Evolutionary conservation across 2,888 invertebrate species (phyloP).

Genomic region (Netelia inedita): DNA sequence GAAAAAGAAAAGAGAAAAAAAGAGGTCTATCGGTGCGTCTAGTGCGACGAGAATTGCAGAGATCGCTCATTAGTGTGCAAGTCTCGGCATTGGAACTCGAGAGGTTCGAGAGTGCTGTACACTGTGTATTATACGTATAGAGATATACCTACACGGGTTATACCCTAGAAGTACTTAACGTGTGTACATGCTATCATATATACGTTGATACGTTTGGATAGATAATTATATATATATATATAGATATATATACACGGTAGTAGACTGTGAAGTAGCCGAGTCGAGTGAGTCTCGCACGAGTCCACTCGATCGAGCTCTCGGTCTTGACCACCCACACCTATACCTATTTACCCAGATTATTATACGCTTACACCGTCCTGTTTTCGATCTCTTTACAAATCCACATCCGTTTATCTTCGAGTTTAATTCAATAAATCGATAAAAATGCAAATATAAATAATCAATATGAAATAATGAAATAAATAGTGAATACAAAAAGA

Average conservation of each 20-base stretch:
- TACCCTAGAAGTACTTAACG: constrained; percentile 38
- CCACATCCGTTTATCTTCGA: neutral
- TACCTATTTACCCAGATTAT: neutral
- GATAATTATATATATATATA: constrained; percentile 2
- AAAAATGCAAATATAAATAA: neutral
- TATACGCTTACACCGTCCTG: neutral
- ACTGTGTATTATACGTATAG: constrained; percentile 11
- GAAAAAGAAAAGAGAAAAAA: constrained; percentile 10
- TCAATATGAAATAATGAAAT: neutral
- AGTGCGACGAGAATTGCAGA: constrained; percentile 25
- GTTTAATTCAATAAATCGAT: too few relatives aligned
- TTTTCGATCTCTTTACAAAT: neutral
- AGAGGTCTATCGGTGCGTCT: constrained; percentile 8
- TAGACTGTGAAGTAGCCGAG: constrained; percentile 22
- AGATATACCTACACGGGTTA: constrained; percentile 20
- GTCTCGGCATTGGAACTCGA: constrained; percentile 27
- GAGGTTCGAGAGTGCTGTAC: constrained; percentile 41
- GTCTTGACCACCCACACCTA: constrained; percentile 51
- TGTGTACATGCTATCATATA: constrained; percentile 38
- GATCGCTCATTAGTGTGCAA: constrained; percentile 40
- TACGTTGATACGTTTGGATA: constrained; percentile 13
- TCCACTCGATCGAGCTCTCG: constrained; percentile 44
- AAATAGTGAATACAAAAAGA: neutral
- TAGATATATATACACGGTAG: neutral
- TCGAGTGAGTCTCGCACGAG: constrained; percentile 37